phyloP scores from a whole-genome alignment of 1,140 invertebrate species.

The Drosophila subpulchrella region DNA sequence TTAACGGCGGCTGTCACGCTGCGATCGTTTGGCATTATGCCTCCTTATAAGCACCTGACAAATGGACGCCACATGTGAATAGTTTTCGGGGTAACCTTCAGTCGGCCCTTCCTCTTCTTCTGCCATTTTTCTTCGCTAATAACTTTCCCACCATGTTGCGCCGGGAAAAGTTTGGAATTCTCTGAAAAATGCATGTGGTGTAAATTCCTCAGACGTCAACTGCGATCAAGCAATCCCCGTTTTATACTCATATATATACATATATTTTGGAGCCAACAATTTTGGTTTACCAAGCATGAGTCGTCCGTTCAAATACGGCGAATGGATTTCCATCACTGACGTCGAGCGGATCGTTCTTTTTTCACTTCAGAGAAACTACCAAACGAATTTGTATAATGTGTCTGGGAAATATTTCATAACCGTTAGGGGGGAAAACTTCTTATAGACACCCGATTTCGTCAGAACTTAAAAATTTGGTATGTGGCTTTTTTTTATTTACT shows the following conservation, averaged over 20 bases:
- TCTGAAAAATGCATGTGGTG: background rate
- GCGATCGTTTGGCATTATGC: slow-evolving; percentile 42
- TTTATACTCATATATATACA: background rate
- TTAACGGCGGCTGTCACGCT: slow-evolving; percentile 63
- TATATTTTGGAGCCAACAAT: slow-evolving; percentile 4
- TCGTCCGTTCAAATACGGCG: slow-evolving; percentile 10
- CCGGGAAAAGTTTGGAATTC: background rate
- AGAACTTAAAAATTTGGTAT: no score
- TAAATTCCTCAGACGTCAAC: slow-evolving; percentile 20
- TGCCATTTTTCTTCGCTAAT: background rate
- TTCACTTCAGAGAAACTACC: slow-evolving; percentile 1
- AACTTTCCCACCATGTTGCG: slow-evolving; percentile 30
- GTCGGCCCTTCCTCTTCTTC: background rate
- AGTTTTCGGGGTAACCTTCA: slow-evolving; percentile 22
- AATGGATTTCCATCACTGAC: slow-evolving; percentile 21
- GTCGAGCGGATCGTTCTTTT: slow-evolving; percentile 1
- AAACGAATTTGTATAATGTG: background rate
- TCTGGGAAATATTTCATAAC: slow-evolving; percentile 24
- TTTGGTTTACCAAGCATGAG: slow-evolving; percentile 9
- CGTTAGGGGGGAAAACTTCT: background rate
- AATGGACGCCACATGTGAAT: slow-evolving; percentile 69
- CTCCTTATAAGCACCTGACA: slow-evolving; percentile 46
- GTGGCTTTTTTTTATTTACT: no score
- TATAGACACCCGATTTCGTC: background rate
- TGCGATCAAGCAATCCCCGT: slow-evolving; percentile 19